These are phyloP conservation scores for Crax fasciolata DNA, from an alignment of 2,797 vertebrate species.

Conservation along the genomic window DNA sequence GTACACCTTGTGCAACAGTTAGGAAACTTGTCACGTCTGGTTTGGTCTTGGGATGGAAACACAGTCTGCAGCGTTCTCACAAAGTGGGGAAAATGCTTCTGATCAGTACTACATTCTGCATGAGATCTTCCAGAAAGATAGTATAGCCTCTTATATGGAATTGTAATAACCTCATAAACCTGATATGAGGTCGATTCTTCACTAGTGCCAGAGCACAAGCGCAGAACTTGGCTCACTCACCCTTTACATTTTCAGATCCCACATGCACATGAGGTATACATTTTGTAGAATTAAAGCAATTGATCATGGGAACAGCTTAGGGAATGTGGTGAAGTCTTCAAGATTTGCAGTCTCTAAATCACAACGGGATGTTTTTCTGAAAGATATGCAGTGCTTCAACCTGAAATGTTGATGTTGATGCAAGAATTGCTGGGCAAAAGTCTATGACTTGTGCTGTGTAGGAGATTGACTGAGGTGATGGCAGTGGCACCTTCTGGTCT, in stretches of 20 bases:
- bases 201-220: background rate
- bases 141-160: background rate
- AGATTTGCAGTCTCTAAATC: slow-evolving; percentile 25
- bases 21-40: background rate
- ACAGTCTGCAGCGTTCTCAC: background rate
- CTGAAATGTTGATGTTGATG: background rate
- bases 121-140: background rate
- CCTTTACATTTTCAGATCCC: background rate
- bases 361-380: background rate
- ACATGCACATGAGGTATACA: background rate
- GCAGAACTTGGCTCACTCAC: slow-evolving; percentile 18
- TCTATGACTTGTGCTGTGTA: background rate
- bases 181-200: background rate
- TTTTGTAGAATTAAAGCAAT: slow-evolving; percentile 11
- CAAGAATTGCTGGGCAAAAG: background rate
- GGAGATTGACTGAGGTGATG: background rate
- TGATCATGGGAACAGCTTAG: background rate
- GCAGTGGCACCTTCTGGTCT: background rate
- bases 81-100: background rate
- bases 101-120: background rate
- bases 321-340: slow-evolving; percentile 15
- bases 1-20: background rate
- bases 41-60: background rate
- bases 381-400: background rate
- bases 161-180: slow-evolving; percentile 4